phyloP scores from a whole-genome alignment of 2,797 vertebrate species.

The Lophura swinhoii region DNA sequence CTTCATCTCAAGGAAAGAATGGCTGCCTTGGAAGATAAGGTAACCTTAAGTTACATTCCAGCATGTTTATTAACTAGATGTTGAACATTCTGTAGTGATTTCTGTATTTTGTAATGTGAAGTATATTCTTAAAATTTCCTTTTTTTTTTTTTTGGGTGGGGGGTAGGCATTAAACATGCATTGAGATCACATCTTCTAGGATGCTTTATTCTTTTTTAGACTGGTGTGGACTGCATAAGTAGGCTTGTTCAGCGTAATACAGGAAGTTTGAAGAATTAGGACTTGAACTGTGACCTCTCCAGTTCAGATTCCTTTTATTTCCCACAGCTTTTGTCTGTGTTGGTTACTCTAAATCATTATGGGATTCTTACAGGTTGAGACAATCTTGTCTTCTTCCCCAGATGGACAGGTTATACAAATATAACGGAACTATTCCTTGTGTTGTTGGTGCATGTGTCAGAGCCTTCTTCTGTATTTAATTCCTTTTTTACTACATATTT shows the following conservation, averaged over 20 bases:
- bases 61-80: neutral
- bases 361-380: neutral
- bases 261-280: neutral
- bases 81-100: neutral
- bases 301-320: neutral
- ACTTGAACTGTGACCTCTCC: neutral
- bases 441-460: neutral
- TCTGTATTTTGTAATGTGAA: neutral
- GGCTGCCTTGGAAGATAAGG: constrained; percentile 97
- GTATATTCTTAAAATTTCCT: neutral
- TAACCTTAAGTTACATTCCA: constrained; percentile 25
- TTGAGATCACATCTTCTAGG: neutral
- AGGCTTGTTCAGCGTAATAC: neutral
- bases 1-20: constrained; percentile 98
- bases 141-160: neutral
- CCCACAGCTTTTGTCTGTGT: neutral
- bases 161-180: neutral
- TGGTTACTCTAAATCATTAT: neutral
- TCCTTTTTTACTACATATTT: neutral
- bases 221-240: neutral
- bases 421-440: neutral
- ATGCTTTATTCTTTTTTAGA: neutral
- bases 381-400: neutral
- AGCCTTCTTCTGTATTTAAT: neutral
- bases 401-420: neutral